These are phyloP conservation scores for Caenorhabditis parvicauda DNA, from an alignment of 2,888 invertebrate species.

Conservation along the genomic window DNA sequence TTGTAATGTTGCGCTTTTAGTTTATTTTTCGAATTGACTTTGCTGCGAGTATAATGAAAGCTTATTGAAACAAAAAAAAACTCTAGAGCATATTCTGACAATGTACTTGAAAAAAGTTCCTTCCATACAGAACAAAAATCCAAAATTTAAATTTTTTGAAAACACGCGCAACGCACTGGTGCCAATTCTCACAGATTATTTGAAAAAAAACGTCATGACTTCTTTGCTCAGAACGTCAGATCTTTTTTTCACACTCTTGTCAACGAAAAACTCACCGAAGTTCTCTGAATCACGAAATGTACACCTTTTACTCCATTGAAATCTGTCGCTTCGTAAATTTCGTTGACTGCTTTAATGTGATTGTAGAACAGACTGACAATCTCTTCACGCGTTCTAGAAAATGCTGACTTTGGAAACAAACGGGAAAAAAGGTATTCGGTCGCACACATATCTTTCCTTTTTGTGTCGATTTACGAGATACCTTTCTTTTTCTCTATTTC, in stretches of 20 bases:
- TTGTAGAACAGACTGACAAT: constrained; percentile 94
- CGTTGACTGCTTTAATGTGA: constrained; percentile 96
- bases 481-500: too few species aligned
- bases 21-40: constrained; percentile 1
- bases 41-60: background rate
- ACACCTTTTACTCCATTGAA: constrained; percentile 94
- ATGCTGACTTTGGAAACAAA: background rate
- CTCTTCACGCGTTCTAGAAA: constrained; percentile 81
- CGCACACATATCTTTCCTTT: too few species aligned
- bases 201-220: background rate
- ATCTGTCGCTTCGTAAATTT: constrained; percentile 89
- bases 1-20: background rate
- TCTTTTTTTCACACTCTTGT: background rate
- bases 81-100: too few species aligned
- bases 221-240: background rate
- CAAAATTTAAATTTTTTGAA: too few species aligned
- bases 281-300: constrained; percentile 90
- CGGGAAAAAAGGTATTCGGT: too few species aligned
- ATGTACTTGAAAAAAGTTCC: background rate
- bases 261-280: constrained; percentile 69
- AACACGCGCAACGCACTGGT: background rate
- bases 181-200: background rate
- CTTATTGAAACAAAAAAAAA: too few species aligned
- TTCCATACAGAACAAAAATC: too few species aligned
- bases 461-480: too few species aligned